Evolutionary conservation across 2,888 invertebrate species (phyloP), one percentile per base, ranked within the genome.

Genomic region (Euplagia quadripunctaria): DNA sequence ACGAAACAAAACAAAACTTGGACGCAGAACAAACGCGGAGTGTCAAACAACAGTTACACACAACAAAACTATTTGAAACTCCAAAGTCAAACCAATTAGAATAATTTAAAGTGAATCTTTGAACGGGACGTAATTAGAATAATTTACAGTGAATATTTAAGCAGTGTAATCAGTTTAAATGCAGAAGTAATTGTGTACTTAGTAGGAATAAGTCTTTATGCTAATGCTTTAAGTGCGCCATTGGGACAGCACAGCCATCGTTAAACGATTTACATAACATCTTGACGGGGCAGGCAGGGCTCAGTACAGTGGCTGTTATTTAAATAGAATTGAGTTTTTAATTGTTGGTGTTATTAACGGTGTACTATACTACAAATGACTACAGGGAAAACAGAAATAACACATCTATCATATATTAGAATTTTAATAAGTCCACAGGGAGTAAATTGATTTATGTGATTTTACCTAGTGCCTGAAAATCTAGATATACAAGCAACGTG

Each of bases 201-300:
- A 90, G 90, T 89, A 89, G 90, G 91, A 93, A 93, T 92, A 91
- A 91, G 90, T 89, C 88, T 91, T 92, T 93, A 94, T 92, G 93
- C 91, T 92, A 94, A 93, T 93, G 91, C 87, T 83, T 89, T 90
- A 91, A 94, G 93, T 93, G 92, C 90, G 89, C 91, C 90, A 89
- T 92, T 69, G 69, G 61, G 69, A 69, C 87, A 88, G 87, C 89
- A 91, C 88, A 88, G 89, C 90, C 89, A 92, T 92, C 88, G 91
- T 92, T 92, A 91, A 93, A 93, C 93, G 92, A 93, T 94, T 94
- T 93, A 93, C 93, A 93, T 93, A 93, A 90, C 90, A 63, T 42
- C 65, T 66, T 73, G 58, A 69, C 58, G 46, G 69, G 61, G 58
- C 11, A 20, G 31, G 65, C 46, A 65, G 20, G 14, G 46, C 20